These are phyloP conservation scores for Leptodirus hochenwartii DNA, from an alignment of 2,888 invertebrate species.

Conservation along the genomic window DNA sequence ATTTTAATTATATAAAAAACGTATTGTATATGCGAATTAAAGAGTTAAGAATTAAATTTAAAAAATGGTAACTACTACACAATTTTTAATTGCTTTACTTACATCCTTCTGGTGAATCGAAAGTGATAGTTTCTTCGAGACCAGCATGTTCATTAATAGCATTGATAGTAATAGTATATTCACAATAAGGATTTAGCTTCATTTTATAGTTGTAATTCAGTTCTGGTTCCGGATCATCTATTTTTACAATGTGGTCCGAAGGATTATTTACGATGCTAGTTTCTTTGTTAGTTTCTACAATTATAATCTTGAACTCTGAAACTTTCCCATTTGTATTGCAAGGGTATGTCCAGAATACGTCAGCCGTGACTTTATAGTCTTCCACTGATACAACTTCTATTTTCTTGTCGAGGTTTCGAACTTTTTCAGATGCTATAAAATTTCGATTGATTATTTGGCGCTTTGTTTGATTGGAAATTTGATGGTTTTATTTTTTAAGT, in stretches of 20 bases:
- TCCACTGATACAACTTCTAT: constrained; percentile 5
- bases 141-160: constrained; percentile 1
- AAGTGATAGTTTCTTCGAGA: constrained; percentile 3
- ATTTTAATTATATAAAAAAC: no score
- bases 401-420: constrained; percentile 3
- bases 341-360: constrained; percentile 10
- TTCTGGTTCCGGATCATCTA: not conserved
- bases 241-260: no score
- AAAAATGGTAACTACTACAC: no score
- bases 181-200: constrained; percentile 1
- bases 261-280: no score
- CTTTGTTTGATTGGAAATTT: no score
- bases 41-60: no score
- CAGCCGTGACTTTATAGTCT: constrained; percentile 8
- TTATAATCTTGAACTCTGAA: not conserved
- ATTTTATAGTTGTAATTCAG: constrained; percentile 4
- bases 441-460: constrained; percentile 1
- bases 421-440: constrained; percentile 6
- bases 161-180: constrained; percentile 1
- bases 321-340: constrained; percentile 10
- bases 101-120: constrained; percentile 11
- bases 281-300: no score
- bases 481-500: no score
- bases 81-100: constrained; percentile 7
- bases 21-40: no score